Base-by-base conservation (phyloP, 1,140 invertebrate species). In the Pseudobourletiella spinata region DNA sequence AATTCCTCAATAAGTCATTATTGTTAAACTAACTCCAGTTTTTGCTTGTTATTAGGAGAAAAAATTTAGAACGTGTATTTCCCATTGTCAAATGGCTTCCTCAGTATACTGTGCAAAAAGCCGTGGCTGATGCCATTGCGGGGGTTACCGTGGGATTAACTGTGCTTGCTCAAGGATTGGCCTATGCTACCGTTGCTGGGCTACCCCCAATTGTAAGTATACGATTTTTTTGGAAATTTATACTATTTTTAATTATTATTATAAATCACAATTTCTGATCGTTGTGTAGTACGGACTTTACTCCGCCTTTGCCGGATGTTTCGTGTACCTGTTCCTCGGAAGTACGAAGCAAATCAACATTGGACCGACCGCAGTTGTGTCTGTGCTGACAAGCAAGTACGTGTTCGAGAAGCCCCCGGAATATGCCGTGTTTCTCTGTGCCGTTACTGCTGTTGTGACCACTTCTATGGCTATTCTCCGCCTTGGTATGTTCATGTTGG, bases 151-250 rank as follows among this genome's bases (percentile, higher is more conserved):
- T 93, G 1, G 90, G 88, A 0, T 78, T 93, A 4, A 92, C 89
- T 1, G 88, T 92, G 26, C 86, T 94, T 76, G 90, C 90, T 0
- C 91, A 95, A 73, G 88, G 84, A 1, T 85, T 92, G 64, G 89
- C 89, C 24, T 91, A 91, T 74, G 86, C 88, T 11, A 84, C 83
- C 64, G 83, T 92, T 42, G 89, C 89, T 14, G 85, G 85, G 35
- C 76, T 91, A 63, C 86, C 84, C 29, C 80, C 84, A 39, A 85
- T 90, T 79, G 83, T 86, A 74, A 72, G 67, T 57, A 46, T 55
- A 15, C 44, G 28, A 58, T 44, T 46, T 15, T 46, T 18, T 57
- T 30, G 8, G 18, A n/a, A 25, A 56, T 30, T 26, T 24, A 62
- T 29, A 28, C 30, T 2, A 24, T 20, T 35, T 6, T 30, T 25